Evolutionary conservation across 1,140 invertebrate genomes (phyloP), one percentile per base, ranked within the genome.

Genomic region (Meloidogyne chitwoodi): DNA sequence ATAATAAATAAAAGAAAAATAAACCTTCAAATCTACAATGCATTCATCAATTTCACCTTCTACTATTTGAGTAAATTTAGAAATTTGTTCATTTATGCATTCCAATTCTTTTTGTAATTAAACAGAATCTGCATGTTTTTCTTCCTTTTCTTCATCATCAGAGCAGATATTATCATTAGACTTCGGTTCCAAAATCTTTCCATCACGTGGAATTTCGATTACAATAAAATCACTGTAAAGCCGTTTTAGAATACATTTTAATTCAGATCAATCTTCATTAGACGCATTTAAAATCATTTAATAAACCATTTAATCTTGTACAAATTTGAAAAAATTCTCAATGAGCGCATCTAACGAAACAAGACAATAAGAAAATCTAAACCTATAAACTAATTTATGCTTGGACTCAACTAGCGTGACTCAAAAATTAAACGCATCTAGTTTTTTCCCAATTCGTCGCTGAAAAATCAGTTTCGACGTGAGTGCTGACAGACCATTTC

Each of bases 151-250:
- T 16, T 19, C 24, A 10, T 29, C 61, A 0, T 65, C 48, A 24
- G 22, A 24, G 31, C 44, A 26, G 19, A 31, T 1, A 19, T 64
- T 65, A 26, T 31, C 12, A 29, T 8, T 6, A 8, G 10, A 31
- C 29, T 3, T 10, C 12, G 31, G 26, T 11, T 22, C 41, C 11
- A 74, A 34, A n/a, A 65, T 56, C 0, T 3, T 34, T n/a, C 70
- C 34, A 63, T 76, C 69, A 5, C 29, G 6, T n/a, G 22, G 63
- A 75, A 76, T 76, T 62, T 75, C 69, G 26, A 56, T 56, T 1
- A 76, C 74, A 63, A 76, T 63, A 22, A 76, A 76, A 26, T 76
- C 74, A 71, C 67, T 73, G 71, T 76, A 76, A 26, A 76, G 41
- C 12, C 29, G 75, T 44, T 76, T 76, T 34, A 76, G 64, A n/a